phyloP scores from a whole-genome alignment of 37 sponge, comb jelly and placozoan species.

The Chondrilla cf. caribensis region DNA sequence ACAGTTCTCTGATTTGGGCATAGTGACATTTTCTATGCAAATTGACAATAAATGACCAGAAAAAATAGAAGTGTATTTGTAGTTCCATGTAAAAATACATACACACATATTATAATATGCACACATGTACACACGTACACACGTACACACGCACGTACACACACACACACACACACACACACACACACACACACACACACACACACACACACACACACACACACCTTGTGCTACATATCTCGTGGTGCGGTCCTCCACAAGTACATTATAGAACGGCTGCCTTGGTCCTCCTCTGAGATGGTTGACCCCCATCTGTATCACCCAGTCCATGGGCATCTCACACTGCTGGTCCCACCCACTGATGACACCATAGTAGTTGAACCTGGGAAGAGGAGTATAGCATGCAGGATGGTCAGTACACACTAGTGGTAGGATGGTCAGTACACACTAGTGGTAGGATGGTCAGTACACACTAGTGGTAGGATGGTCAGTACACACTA shows the following conservation, averaged over 20 bases:
- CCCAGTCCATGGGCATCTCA: constrained; percentile 63
- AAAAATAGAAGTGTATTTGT: neutral
- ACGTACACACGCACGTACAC: constrained; percentile 24
- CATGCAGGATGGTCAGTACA: neutral
- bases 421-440: no score
- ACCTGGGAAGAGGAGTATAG: constrained; percentile 27
- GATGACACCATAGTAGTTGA: constrained; percentile 79
- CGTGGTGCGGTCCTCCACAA: constrained; percentile 73
- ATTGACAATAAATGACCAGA: neutral
- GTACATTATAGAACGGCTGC: constrained; percentile 84
- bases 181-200: constrained; percentile 37
- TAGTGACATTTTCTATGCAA: neutral
- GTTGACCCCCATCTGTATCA: constrained; percentile 68
- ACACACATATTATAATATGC: constrained; percentile 6
- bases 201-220: constrained; percentile 36
- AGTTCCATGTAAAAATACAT: neutral
- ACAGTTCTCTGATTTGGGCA: neutral
- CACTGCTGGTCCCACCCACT: constrained; percentile 80
- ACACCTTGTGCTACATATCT: constrained; percentile 84
- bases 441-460: no score
- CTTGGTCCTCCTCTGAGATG: constrained; percentile 25
- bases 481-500: no score
- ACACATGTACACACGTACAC: constrained; percentile 25
- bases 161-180: constrained; percentile 22
- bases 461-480: no score